These are phyloP conservation scores for Spea hammondii DNA, from an alignment of 2,797 vertebrate species.

Conservation along the genomic window DNA sequence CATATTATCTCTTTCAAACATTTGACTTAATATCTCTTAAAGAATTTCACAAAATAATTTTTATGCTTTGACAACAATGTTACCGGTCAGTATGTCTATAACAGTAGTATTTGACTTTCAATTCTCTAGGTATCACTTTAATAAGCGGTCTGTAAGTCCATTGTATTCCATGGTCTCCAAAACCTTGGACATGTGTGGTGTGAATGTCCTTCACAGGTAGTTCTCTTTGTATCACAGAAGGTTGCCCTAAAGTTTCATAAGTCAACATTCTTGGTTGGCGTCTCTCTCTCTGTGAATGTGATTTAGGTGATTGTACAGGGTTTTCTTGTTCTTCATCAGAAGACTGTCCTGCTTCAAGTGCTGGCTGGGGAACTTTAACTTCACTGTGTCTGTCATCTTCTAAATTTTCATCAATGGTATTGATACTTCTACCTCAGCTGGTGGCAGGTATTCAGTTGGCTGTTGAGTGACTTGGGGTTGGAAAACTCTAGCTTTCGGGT, in stretches of 20 bases:
- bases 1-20: too few species aligned
- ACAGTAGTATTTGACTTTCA: conserved; percentile 8
- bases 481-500: neutral
- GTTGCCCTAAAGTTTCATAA: too few species aligned
- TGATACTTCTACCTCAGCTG: neutral
- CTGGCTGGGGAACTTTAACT: neutral
- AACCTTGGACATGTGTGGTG: too few species aligned
- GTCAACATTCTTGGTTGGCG: too few species aligned
- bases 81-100: neutral
- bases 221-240: too few species aligned
- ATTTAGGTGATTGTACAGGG: neutral
- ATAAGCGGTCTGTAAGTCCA: neutral
- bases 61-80: neutral
- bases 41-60: too few species aligned
- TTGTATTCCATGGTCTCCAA: too few species aligned
- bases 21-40: too few species aligned
- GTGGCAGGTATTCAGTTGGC: too few species aligned
- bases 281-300: too few species aligned
- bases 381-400: too few species aligned
- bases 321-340: conserved; percentile 5
- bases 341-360: neutral
- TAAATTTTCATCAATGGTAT: conserved; percentile 3
- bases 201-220: too few species aligned
- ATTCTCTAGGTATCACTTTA: neutral
- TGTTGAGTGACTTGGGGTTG: neutral